These are phyloP conservation scores for Muntiacus reevesi DNA, from an alignment of 2,113 vertebrate genomes.

Conservation along the genomic window DNA sequence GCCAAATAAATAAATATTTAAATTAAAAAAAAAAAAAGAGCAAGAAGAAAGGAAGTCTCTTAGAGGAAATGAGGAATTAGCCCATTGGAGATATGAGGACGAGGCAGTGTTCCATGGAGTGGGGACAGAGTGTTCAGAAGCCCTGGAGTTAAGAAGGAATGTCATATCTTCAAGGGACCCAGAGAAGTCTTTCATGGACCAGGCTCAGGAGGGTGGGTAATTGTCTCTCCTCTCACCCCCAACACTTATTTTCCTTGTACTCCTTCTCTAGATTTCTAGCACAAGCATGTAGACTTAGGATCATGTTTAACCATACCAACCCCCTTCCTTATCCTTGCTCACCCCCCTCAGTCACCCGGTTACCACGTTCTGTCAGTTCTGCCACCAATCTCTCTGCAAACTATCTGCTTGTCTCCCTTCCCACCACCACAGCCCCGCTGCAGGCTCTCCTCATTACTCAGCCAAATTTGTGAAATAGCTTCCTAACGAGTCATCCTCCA, in stretches of 20 bases:
- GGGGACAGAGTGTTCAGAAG: neutral
- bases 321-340: neutral
- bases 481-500: slow-evolving; percentile 53
- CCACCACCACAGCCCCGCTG: slow-evolving; percentile 35
- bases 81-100: neutral
- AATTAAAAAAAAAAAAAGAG: neutral
- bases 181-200: neutral
- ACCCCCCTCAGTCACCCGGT: neutral
- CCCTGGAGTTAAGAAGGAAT: neutral
- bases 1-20: neutral
- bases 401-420: neutral
- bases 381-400: neutral
- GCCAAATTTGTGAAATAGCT: slow-evolving; percentile 58
- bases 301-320: slow-evolving; percentile 28
- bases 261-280: slow-evolving; percentile 21
- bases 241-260: neutral
- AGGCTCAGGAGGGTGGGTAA: neutral
- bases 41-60: neutral
- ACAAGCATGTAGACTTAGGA: slow-evolving; percentile 16
- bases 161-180: neutral
- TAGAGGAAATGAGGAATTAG: neutral
- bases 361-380: neutral
- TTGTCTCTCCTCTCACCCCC: neutral
- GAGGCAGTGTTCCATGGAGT: neutral
- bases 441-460: slow-evolving; percentile 56